Evolutionary conservation across 30 jellyfish, hydroid and myxozoan species (phyloP).

Genomic region (Clytia hemisphaerica): DNA sequence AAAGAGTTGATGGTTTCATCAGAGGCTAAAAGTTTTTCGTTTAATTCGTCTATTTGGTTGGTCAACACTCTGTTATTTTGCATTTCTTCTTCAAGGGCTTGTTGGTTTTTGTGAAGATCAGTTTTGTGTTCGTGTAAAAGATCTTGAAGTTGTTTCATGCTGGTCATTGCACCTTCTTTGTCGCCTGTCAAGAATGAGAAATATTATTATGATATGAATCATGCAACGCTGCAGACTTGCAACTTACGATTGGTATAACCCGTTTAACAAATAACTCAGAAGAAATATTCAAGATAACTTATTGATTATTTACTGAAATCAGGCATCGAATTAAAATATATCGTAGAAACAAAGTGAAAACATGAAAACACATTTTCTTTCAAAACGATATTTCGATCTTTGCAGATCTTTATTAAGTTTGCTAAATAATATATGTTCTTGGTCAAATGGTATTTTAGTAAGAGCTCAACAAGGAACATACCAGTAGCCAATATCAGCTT

Average conservation of each 20-base stretch:
- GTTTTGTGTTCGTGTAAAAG: constrained; percentile 31
- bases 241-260: too few species aligned
- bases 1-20: constrained; percentile 64
- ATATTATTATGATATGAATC: neutral
- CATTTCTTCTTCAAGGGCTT: constrained; percentile 30
- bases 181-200: constrained; percentile 44
- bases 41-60: constrained; percentile 33
- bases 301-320: neutral
- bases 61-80: constrained; percentile 3
- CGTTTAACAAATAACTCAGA: too few species aligned
- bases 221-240: too few species aligned
- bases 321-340: too few species aligned
- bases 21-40: constrained; percentile 49
- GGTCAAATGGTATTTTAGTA: too few species aligned
- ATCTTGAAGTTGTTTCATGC: constrained; percentile 47
- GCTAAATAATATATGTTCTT: too few species aligned
- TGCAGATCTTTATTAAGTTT: too few species aligned
- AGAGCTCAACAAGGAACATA: constrained; percentile 12
- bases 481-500: constrained; percentile 50
- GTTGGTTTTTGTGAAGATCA: neutral
- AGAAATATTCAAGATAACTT: too few species aligned
- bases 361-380: too few species aligned
- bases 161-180: constrained; percentile 52
- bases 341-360: too few species aligned
- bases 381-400: too few species aligned